Base-by-base conservation (phyloP, 2,113 vertebrate species). In the Tricholaema leucomelas region DNA sequence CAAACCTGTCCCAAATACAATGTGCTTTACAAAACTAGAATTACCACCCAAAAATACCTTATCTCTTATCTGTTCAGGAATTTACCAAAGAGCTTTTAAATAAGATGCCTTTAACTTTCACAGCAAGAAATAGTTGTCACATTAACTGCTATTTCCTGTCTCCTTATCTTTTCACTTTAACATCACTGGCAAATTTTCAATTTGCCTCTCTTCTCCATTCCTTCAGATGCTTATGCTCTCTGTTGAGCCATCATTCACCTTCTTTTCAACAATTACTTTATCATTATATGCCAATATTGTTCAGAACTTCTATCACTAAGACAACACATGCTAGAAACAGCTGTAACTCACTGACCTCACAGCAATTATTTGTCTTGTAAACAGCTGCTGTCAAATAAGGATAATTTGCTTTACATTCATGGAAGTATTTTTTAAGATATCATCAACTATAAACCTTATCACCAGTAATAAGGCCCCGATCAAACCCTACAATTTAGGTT, bases 261-360 rank as follows among this genome's bases (percentile, higher is more conserved):
- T 54, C 15, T 87, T 85, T 40, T 48, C 61, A 48, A 3, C 17
- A n/a, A 38, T 8, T 73, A 69, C 1, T 77, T 78, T 1, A 52
- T 20, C 14, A 27, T 35, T n/a, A 30, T 2, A 38, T 3, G 1
- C 1, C 8, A 67, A 2, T 5, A 56, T 46, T 0, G 2, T 44
- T 27, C n/a, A 40, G 9, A 30, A 72, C 30, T 44, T 50, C 24
- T 24, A 28, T 0, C 27, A 40, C 13, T 28, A 72, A 28, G 10
- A 48, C 5, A 92, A 15, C 1, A 44, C 3, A 6, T 8, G 0
- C 13, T 19, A 75, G 21, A 33, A 88, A 54, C 0, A 61, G 31
- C 4, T 36, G 16, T 8, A 59, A 74, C 44, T 58, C 20, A 69
- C 12, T 31, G 14, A 48, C 12, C 65, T 44, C 3, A 25, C 0